These are phyloP conservation scores for Coenobita brevimanus DNA, from an alignment of 1,140 invertebrate genomes.

Conservation along the genomic window DNA sequence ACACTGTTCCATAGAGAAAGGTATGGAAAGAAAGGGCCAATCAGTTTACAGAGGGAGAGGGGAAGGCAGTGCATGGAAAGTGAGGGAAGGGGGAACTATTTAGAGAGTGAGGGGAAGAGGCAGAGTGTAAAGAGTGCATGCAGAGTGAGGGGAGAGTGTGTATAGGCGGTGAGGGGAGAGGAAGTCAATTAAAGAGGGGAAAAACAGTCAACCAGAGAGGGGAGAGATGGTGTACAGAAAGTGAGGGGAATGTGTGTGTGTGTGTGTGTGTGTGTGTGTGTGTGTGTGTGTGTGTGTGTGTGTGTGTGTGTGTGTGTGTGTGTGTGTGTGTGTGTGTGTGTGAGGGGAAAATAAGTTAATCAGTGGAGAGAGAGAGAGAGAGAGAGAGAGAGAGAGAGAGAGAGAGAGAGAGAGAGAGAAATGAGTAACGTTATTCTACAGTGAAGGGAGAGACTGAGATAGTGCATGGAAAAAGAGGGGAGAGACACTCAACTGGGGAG, in stretches of 20 bases:
- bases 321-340: no score
- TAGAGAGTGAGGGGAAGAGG: neutral
- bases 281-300: no score
- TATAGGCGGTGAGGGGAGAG: neutral
- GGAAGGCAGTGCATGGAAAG: no score
- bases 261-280: no score
- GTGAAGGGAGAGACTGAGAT: no score
- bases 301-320: no score
- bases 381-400: neutral
- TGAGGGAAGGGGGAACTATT: neutral
- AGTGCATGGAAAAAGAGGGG: no score
- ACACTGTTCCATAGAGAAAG: neutral
- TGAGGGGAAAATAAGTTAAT: no score
- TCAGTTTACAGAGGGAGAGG: neutral
- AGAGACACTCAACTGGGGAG: no score
- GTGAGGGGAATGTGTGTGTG: neutral
- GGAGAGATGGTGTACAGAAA: neutral
- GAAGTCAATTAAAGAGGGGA: no score
- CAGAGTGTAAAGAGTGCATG: neutral
- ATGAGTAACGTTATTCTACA: no score
- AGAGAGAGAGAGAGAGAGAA: constrained; percentile 5
- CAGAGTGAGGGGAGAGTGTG: neutral
- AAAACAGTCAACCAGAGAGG: neutral
- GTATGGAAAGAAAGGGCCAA: neutral
- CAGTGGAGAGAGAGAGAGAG: neutral